Evolutionary conservation across 2,888 invertebrate species (phyloP).

Genomic region (Drosophila aldrichi): DNA sequence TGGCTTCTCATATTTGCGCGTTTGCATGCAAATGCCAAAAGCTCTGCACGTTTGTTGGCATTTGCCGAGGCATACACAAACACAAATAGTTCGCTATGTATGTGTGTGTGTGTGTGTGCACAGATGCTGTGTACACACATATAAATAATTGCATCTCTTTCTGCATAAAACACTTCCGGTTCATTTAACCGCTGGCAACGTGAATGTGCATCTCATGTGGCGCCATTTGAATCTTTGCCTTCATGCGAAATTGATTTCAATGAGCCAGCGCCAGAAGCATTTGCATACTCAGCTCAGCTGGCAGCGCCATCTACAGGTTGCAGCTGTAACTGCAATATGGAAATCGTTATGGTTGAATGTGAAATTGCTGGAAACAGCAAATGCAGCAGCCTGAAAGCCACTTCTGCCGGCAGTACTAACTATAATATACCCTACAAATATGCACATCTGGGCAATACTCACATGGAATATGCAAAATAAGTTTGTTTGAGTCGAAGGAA

Average conservation of each 20-base stretch:
- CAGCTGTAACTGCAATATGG: conserved; percentile 21
- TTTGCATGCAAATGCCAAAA: conserved; percentile 61
- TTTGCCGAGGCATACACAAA: conserved; percentile 22
- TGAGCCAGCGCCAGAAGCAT: conserved; percentile 23
- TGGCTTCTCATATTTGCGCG: conserved; percentile 59
- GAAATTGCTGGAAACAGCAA: conserved; percentile 11
- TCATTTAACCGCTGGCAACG: conserved; percentile 62
- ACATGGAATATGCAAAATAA: background rate
- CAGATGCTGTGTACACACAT: conserved; percentile 7
- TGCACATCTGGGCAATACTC: background rate
- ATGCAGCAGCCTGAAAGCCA: background rate
- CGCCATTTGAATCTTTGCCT: conserved; percentile 44
- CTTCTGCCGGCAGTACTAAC: background rate
- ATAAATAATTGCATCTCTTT: conserved; percentile 60
- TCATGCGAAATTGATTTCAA: conserved; percentile 52
- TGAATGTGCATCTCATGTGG: conserved; percentile 31
- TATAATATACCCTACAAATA: background rate
- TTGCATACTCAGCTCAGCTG: conserved; percentile 30
- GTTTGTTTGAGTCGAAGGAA: too few species aligned
- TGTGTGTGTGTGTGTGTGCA: background rate
- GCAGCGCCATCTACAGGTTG: conserved; percentile 31
- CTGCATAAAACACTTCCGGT: conserved; percentile 72
- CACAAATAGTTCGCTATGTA: conserved; percentile 1
- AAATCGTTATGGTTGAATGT: conserved; percentile 11
- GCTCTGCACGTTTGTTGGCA: conserved; percentile 46